Evolutionary conservation across 2,797 vertebrate genomes (phyloP), one percentile per base, ranked within the genome.

Genomic region (Oryzias sinensis): DNA sequence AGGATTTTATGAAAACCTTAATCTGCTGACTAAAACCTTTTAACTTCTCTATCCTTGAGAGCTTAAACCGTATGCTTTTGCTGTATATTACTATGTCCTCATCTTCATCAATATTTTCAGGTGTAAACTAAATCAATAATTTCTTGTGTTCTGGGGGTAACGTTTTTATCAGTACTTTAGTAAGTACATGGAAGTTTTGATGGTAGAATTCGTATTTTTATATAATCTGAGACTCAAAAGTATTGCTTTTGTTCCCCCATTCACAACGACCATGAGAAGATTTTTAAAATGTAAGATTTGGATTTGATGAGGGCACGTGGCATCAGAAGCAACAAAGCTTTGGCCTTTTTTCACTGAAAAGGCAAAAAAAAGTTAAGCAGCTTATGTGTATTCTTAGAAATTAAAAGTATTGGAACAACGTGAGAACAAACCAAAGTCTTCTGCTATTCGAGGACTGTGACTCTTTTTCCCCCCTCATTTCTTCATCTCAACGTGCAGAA

Each of bases 341-440:
- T 76, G 62, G 58, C 73, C 78, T 62, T 22, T 62, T 86, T 83
- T 74, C 62, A 70, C 53, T 57, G 65, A 70, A 82, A 81, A 86
- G 72, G 77, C 77, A 87, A 37, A 37, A 37, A 37, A 47, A 84
- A 72, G 80, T 74, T 90, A 89, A 90, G 89, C 84, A 55, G 82
- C 87, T 90, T 87, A 87, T 57, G 70, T 37, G 48, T 74, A 79
- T 77, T 78, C 81, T 83, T 76, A 52, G 70, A 84, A 85, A 86
- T 85, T 74, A 87, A 84, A 84, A 81, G 80, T 81, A 84, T 67
- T 62, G 73, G 80, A 77, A 86, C 79, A 86, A 52, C 65, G 43
- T 40, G 53, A 50, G 59, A 62, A 48, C 43, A 29, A 64, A 41
- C 66, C 41, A 58, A 44, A 62, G 51, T 59, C 62, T 72, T 65